These are phyloP conservation scores for Baryphthengus martii DNA, from an alignment of 2,113 vertebrate genomes.

Conservation along the genomic window DNA sequence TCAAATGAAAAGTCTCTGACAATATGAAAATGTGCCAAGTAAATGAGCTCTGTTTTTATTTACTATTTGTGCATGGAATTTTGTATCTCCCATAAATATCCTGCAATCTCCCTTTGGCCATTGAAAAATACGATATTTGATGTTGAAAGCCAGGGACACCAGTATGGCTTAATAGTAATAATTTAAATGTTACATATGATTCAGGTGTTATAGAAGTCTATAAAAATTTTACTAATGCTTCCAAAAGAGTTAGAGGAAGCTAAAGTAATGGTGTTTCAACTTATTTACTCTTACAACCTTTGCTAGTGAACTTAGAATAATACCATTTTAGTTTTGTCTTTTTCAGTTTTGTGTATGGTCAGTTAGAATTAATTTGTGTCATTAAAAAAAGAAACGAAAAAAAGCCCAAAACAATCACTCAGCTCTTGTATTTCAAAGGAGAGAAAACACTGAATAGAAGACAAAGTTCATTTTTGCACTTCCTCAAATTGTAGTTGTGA, in stretches of 20 bases:
- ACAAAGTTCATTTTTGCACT: neutral
- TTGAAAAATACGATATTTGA: neutral
- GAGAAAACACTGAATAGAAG: neutral
- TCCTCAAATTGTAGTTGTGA: neutral
- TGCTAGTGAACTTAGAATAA: neutral
- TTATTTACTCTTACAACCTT: neutral
- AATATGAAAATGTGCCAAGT: neutral
- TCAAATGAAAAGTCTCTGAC: conserved; percentile 1
- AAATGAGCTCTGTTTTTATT: conserved; percentile 4
- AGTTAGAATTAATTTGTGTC: neutral
- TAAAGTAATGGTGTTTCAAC: neutral
- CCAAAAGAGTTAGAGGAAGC: neutral
- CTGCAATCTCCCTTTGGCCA: neutral
- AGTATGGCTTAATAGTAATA: neutral
- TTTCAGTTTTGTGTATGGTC: neutral
- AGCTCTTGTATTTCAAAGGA: neutral
- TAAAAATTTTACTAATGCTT: neutral
- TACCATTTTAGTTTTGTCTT: neutral
- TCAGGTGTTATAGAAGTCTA: neutral
- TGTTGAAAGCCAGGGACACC: neutral
- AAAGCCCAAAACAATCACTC: neutral
- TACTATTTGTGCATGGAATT: conserved; percentile 1
- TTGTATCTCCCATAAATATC: conserved; percentile 35
- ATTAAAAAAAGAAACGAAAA: neutral
- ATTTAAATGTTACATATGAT: neutral